These are phyloP conservation scores for Trachelipus rathkii DNA, from an alignment of 1,140 invertebrate species.

Conservation along the genomic window DNA sequence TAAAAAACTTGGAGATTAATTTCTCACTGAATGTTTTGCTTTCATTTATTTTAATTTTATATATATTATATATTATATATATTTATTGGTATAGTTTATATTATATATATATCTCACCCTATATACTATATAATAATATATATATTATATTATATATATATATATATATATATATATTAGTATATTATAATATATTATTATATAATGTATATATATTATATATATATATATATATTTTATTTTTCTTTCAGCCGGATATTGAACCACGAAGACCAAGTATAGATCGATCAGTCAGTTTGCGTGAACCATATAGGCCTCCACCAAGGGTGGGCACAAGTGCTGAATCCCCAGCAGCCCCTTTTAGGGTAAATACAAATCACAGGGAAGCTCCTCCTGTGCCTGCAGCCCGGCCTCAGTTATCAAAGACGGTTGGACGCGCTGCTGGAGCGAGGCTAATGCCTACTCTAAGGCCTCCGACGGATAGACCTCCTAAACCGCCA, in stretches of 20 bases:
- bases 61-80: too few species aligned
- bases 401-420: background rate
- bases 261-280: background rate
- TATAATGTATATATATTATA: too few species aligned
- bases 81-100: too few species aligned
- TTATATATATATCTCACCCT: too few species aligned
- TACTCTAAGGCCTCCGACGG: background rate
- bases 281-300: background rate
- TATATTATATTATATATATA: too few species aligned
- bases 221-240: background rate
- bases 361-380: background rate
- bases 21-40: too few species aligned
- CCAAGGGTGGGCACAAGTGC: background rate
- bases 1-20: too few species aligned
- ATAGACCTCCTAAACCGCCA: background rate
- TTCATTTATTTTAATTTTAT: too few species aligned
- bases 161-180: too few species aligned
- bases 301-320: background rate
- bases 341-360: background rate
- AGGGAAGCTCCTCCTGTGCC: background rate
- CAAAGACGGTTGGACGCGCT: background rate
- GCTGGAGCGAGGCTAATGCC: background rate
- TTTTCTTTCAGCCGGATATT: background rate
- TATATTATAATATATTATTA: too few species aligned
- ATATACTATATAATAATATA: too few species aligned